These are phyloP conservation scores for Typhlomys cinereus DNA, from an alignment of 2,113 vertebrate genomes.

Conservation along the genomic window DNA sequence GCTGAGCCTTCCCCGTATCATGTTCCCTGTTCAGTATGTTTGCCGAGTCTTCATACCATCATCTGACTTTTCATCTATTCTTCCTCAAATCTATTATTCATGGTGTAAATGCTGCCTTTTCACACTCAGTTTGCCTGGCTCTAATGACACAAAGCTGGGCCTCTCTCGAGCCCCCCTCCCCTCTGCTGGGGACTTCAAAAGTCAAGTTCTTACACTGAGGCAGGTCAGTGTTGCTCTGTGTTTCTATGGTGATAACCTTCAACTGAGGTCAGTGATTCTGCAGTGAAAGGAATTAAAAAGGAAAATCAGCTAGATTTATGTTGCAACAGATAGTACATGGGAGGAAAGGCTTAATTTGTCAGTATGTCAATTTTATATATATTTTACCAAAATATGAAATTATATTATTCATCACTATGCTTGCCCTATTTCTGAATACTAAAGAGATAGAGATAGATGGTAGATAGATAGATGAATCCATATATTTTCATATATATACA, in stretches of 20 bases:
- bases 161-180: background rate
- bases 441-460: background rate
- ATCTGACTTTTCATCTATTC: background rate
- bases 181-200: background rate
- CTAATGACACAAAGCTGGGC: background rate
- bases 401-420: background rate
- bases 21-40: background rate
- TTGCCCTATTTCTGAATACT: background rate
- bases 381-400: background rate
- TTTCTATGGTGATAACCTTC: background rate
- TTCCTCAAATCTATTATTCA: conserved; percentile 49
- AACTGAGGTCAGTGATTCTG: background rate
- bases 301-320: background rate
- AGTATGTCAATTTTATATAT: background rate
- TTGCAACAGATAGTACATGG: background rate
- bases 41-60: background rate
- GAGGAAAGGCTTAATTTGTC: background rate
- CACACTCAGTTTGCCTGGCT: background rate
- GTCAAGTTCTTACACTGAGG: background rate
- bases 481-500: no score
- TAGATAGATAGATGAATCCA: no score
- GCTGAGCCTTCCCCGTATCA: background rate
- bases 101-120: background rate
- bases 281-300: background rate
- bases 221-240: background rate